Conservation (phyloP, 2,888 invertebrate genomes). For the Ichneumoninae sp. region DNA sequence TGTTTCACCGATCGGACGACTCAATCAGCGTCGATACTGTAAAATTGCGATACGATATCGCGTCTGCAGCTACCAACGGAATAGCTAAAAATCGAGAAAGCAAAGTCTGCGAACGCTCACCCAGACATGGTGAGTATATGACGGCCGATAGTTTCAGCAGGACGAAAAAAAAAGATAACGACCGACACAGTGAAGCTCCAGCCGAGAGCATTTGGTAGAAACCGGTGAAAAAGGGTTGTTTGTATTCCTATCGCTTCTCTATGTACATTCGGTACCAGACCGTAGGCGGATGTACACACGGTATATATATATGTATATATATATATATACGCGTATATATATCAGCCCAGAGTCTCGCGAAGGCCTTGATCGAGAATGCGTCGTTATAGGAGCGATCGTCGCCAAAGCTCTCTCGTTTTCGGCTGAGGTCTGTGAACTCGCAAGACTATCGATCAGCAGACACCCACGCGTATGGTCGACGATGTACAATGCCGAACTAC, state of each 20-base stretch:
- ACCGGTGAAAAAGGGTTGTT: constrained; percentile 47
- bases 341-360: constrained; percentile 39
- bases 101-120: constrained; percentile 3
- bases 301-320: neutral
- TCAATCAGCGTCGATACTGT: neutral
- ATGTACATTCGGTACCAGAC: constrained; percentile 33
- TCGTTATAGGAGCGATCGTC: constrained; percentile 47
- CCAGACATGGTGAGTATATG: neutral
- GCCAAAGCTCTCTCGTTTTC: constrained; percentile 44
- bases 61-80: neutral
- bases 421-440: constrained; percentile 38
- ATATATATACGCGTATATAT: neutral
- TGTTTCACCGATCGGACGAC: neutral
- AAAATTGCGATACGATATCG: constrained; percentile 3
- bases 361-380: constrained; percentile 50
- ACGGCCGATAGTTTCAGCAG: neutral
- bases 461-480: constrained; percentile 10
- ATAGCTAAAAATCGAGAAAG: neutral
- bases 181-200: neutral
- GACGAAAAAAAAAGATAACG: constrained; percentile 24
- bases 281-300: neutral
- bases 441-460: constrained; percentile 52
- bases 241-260: constrained; percentile 52
- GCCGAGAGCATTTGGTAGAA: constrained; percentile 20
- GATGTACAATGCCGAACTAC: constrained; percentile 7